phyloP scores from a whole-genome alignment of 2,888 invertebrate species.

The Epinotia brunnichana region DNA sequence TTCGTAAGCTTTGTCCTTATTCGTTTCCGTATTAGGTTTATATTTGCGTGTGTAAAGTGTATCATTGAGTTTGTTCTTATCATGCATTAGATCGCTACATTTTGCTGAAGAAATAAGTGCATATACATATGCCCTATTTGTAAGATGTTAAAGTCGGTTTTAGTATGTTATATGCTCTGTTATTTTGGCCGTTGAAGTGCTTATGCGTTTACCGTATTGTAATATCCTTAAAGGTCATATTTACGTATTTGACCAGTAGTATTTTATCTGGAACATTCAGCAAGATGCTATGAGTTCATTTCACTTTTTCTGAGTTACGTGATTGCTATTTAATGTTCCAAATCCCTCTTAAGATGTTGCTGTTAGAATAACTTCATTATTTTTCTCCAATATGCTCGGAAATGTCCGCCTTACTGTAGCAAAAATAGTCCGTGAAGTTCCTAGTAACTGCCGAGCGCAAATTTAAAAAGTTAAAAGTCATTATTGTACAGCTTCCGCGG shows the following conservation, averaged over 20 bases:
- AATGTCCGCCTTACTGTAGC: no score
- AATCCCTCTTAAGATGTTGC: not conserved
- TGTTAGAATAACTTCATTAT: not conserved
- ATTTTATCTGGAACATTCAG: constrained; percentile 8
- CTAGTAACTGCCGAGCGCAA: no score
- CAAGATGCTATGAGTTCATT: not conserved
- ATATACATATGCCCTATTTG: constrained; percentile 4
- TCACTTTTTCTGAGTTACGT: constrained; percentile 21
- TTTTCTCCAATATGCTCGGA: no score
- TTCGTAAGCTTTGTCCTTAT: not conserved
- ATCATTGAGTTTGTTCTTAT: constrained; percentile 12
- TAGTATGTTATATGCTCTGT: not conserved
- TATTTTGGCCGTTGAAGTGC: not conserved
- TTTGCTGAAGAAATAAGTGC: constrained; percentile 8
- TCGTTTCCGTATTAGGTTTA: not conserved
- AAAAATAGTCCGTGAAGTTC: no score
- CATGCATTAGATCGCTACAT: constrained; percentile 21
- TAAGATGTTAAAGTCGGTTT: constrained; percentile 1
- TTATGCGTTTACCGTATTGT: constrained; percentile 17
- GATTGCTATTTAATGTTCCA: not conserved
- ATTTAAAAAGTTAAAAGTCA: no score
- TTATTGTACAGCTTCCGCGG: no score
- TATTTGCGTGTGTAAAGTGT: not conserved
- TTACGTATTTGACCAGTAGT: not conserved
- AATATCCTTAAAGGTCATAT: constrained; percentile 10